Evolutionary conservation across 2,888 invertebrate genomes (phyloP).

Genomic region (Leptopilina drosophilae): DNA sequence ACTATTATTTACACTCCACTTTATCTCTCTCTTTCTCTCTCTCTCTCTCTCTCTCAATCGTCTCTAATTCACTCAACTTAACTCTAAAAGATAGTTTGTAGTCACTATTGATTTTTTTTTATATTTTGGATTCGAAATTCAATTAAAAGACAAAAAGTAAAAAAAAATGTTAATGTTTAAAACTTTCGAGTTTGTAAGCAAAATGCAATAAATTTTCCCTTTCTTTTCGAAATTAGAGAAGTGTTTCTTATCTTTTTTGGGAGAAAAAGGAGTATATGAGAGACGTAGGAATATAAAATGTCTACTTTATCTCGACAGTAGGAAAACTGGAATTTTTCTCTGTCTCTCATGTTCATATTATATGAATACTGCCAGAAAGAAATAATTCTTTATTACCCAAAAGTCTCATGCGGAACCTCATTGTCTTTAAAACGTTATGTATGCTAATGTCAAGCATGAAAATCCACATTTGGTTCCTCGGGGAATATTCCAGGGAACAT

Average conservation of each 20-base stretch:
- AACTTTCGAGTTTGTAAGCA: neutral
- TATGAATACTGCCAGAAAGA: neutral
- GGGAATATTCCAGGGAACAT: conserved; percentile 1
- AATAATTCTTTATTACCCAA: conserved; percentile 64
- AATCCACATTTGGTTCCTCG: conserved; percentile 58
- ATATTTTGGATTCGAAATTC: too few relatives aligned
- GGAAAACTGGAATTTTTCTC: neutral
- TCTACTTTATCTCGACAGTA: conserved; percentile 17
- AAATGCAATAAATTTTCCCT: neutral
- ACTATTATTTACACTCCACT: conserved; percentile 7
- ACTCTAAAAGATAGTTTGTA: too few relatives aligned
- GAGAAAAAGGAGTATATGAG: neutral
- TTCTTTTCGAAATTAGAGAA: neutral
- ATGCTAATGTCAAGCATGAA: conserved; percentile 64
- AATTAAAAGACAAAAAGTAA: too few relatives aligned
- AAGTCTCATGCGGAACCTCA: conserved; percentile 54
- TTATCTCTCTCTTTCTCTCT: neutral
- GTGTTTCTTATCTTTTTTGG: neutral
- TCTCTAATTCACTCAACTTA: neutral
- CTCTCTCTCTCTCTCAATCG: neutral
- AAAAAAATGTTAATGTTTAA: too few relatives aligned
- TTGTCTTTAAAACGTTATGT: conserved; percentile 63
- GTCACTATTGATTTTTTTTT: neutral
- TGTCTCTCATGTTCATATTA: neutral
- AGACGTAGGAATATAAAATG: conserved; percentile 8